These are phyloP conservation scores for Prostheceraeus crozeri DNA, from an alignment of 2,888 invertebrate species.

Conservation along the genomic window DNA sequence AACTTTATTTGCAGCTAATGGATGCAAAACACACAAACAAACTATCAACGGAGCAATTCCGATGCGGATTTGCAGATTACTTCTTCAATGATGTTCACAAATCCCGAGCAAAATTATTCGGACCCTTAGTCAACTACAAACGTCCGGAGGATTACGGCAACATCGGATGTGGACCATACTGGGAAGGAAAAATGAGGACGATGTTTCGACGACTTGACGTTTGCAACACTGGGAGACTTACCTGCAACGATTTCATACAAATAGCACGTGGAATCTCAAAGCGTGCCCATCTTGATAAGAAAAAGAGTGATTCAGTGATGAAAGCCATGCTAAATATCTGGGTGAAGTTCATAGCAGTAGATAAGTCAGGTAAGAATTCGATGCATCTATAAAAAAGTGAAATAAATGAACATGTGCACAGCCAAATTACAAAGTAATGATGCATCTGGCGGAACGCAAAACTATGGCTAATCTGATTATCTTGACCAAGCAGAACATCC, in stretches of 20 bases:
- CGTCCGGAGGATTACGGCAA: conserved; percentile 36
- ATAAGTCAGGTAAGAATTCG: conserved; percentile 38
- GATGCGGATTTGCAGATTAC: conserved; percentile 27
- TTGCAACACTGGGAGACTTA: conserved; percentile 33
- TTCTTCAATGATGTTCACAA: conserved; percentile 35
- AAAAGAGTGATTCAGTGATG: conserved; percentile 30
- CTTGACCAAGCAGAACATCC: no score
- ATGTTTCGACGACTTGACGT: conserved; percentile 37
- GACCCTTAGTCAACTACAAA: conserved; percentile 39
- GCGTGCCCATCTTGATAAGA: conserved; percentile 35
- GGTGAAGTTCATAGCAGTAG: conserved; percentile 39
- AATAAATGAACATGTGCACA: no score
- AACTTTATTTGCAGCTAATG: no score
- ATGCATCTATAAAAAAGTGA: no score
- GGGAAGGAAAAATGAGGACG: conserved; percentile 39
- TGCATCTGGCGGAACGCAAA: no score
- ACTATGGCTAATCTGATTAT: no score
- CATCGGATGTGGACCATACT: conserved; percentile 32
- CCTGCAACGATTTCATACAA: conserved; percentile 38
- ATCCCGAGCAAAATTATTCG: conserved; percentile 13
- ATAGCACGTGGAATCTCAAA: conserved; percentile 34
- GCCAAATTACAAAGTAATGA: no score
- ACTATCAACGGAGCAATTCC: conserved; percentile 24
- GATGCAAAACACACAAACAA: conserved; percentile 31
- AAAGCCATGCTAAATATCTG: conserved; percentile 36